These are phyloP conservation scores for Motacilla tschutschensis DNA, from an alignment of 2,113 vertebrate genomes.

Conservation along the genomic window DNA sequence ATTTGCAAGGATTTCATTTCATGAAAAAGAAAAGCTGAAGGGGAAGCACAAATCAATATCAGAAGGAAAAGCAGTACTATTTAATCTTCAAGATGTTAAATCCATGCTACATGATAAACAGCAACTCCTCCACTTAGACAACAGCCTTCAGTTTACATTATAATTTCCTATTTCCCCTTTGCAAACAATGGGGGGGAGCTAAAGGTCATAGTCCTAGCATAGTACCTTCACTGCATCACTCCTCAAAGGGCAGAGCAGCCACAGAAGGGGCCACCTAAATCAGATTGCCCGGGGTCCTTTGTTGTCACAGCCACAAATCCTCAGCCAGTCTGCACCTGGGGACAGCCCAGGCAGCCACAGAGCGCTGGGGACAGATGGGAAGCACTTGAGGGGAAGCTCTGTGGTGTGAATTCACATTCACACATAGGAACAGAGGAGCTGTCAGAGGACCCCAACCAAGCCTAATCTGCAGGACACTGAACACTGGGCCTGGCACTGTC, in stretches of 20 bases:
- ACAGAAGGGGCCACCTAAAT: not conserved
- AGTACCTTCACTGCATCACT: not conserved
- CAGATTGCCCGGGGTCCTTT: not conserved
- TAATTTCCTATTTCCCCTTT: not conserved
- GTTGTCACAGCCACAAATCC: not conserved
- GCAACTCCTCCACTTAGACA: not conserved
- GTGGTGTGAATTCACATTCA: accelerated
- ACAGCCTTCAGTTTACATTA: slow-evolving; percentile 19
- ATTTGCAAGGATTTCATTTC: not conserved
- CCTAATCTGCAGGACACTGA: not conserved
- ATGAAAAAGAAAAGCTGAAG: not conserved
- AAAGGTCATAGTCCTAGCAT: slow-evolving; percentile 9
- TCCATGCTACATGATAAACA: not conserved
- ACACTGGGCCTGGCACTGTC: not conserved
- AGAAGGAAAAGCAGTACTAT: not conserved
- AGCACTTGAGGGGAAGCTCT: not conserved
- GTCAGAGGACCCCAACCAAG: not conserved
- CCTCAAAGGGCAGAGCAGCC: not conserved
- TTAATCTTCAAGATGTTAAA: not conserved
- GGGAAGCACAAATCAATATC: not conserved
- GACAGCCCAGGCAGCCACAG: not conserved
- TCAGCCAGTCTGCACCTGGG: not conserved
- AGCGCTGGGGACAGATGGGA: not conserved
- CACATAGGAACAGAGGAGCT: not conserved
- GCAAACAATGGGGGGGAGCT: not conserved